Evolutionary conservation across 1,140 invertebrate species (phyloP).

Genomic region (Sitobion miscanthi): DNA sequence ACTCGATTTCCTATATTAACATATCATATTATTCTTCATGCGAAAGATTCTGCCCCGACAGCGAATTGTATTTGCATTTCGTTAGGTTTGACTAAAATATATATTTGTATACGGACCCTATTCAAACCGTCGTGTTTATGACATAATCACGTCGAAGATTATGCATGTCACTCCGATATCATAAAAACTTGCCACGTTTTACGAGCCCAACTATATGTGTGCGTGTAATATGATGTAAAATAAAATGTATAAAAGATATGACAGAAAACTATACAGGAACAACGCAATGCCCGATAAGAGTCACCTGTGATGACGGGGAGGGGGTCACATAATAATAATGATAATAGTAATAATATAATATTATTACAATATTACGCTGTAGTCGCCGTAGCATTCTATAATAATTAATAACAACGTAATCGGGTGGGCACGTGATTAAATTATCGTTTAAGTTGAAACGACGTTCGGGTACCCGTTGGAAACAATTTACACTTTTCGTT

Average conservation of each 20-base stretch:
- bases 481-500: slow-evolving; percentile 18
- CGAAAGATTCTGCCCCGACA: too few relatives aligned
- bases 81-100: not conserved
- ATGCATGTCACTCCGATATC: not conserved
- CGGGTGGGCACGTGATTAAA: not conserved
- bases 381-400: not conserved
- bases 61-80: not conserved
- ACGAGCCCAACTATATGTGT: not conserved
- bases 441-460: not conserved
- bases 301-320: not conserved
- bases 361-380: not conserved
- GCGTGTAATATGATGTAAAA: not conserved
- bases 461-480: not conserved
- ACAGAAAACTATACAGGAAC: not conserved
- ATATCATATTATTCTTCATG: too few relatives aligned
- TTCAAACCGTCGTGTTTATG: not conserved
- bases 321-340: not conserved
- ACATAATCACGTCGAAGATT: not conserved
- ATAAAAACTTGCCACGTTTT: not conserved
- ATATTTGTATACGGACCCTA: not conserved
- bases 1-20: too few relatives aligned
- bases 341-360: not conserved
- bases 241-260: not conserved
- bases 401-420: not conserved
- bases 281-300: not conserved